Percentiles rank a stretch among this genome's conserved stretches.
phyloP scores from a whole-genome alignment of 2,888 invertebrate species.

The Tenthredo notha region DNA sequence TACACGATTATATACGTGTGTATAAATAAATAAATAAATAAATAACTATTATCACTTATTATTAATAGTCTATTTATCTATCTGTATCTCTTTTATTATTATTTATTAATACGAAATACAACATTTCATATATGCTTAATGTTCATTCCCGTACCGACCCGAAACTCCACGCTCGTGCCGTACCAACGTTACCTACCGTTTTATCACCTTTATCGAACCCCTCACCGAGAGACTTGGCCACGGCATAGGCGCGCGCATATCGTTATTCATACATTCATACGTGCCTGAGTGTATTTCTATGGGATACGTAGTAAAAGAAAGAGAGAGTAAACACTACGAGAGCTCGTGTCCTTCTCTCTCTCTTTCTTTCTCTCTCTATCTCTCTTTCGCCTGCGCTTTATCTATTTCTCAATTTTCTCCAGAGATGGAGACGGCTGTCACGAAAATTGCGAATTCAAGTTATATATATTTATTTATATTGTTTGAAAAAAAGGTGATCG shows the following conservation, averaged over 20 bases:
- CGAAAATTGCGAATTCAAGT: neutral
- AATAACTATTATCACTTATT: neutral
- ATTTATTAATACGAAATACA: neutral
- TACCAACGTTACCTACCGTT: neutral
- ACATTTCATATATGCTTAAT: slow-evolving; percentile 1
- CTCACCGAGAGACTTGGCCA: neutral
- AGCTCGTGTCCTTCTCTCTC: neutral
- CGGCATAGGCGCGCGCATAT: neutral
- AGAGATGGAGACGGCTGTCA: neutral
- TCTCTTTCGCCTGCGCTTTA: neutral
- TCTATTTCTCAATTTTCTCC: neutral
- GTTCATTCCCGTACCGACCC: neutral
- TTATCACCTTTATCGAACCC: slow-evolving; percentile 29
- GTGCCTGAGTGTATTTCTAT: neutral
- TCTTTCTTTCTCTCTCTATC: neutral
- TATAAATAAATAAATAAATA: too few species aligned
- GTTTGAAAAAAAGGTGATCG: neutral
- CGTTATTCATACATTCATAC: neutral
- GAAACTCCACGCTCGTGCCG: neutral
- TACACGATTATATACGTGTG: too few species aligned
- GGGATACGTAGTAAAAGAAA: neutral
- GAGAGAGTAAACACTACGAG: slow-evolving; percentile 13
- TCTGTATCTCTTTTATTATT: neutral
- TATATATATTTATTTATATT: neutral
- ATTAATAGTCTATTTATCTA: neutral